Conservation (phyloP, 1,140 invertebrate genomes). For the Saxidomus purpurata region DNA sequence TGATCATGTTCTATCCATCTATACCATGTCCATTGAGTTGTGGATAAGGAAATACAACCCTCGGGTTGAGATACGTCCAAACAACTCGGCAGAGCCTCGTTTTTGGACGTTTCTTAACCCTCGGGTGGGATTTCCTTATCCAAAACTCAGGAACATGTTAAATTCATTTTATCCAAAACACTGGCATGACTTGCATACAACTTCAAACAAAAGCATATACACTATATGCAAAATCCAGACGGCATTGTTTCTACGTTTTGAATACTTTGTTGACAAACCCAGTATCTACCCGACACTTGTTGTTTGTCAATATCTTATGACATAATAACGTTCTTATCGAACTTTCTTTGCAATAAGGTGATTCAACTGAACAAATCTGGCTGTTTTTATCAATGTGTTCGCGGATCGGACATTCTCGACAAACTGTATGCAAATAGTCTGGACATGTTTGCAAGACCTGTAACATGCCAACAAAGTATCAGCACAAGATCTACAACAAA, state of each 20-base stretch:
- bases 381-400: not conserved
- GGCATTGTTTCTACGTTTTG: not conserved
- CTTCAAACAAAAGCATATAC: not conserved
- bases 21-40: no score
- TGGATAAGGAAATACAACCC: no score
- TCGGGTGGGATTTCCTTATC: no score
- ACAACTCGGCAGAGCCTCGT: no score
- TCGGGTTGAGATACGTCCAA: no score
- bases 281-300: not conserved
- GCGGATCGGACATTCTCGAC: not conserved
- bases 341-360: not conserved
- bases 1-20: no score
- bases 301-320: not conserved
- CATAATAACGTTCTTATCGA: not conserved
- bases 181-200: not conserved
- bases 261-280: not conserved
- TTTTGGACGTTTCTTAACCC: no score
- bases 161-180: not conserved
- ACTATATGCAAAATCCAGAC: not conserved
- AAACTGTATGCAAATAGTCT: not conserved
- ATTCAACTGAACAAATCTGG: not conserved
- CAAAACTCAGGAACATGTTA: not conserved
- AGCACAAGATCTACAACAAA: not conserved
- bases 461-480: not conserved
- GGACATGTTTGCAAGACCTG: not conserved